Conservation (phyloP, 2,888 invertebrate species). For the Amiota communis region DNA sequence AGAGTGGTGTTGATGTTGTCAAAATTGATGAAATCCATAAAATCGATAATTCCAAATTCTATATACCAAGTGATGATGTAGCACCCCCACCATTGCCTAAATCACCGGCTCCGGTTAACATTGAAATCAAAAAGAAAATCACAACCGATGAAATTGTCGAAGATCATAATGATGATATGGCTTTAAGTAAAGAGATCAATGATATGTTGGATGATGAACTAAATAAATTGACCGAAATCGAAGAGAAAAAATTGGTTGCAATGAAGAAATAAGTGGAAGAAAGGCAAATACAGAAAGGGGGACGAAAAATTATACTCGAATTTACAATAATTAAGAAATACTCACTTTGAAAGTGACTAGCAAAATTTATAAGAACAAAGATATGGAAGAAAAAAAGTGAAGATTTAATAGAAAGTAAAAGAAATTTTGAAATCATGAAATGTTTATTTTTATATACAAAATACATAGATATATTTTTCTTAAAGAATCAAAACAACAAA, state of each 20-base stretch:
- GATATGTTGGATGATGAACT: conserved; percentile 71
- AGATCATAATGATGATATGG: conserved; percentile 63
- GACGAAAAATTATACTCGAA: conserved; percentile 8
- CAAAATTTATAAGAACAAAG: neutral
- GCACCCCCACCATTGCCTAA: conserved; percentile 55
- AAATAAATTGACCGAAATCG: conserved; percentile 59
- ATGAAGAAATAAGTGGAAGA: conserved; percentile 42
- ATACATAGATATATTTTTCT: too few relatives aligned
- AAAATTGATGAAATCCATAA: conserved; percentile 58
- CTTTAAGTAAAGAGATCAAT: conserved; percentile 68
- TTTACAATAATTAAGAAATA: conserved; percentile 11
- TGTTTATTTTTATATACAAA: neutral
- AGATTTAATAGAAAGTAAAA: neutral
- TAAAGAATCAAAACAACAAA: too few relatives aligned
- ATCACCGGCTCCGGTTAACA: conserved; percentile 68
- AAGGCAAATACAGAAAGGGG: neutral
- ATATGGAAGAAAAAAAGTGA: neutral
- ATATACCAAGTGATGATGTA: conserved; percentile 58
- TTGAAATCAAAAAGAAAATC: conserved; percentile 69
- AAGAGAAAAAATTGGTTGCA: conserved; percentile 32
- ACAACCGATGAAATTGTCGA: conserved; percentile 70
- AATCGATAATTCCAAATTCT: conserved; percentile 71
- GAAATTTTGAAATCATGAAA: neutral
- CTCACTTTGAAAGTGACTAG: conserved; percentile 16
- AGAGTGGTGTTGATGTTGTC: conserved; percentile 60